These are phyloP conservation scores for Limenitis arthemis DNA, from an alignment of 2,888 invertebrate genomes.

Conservation along the genomic window DNA sequence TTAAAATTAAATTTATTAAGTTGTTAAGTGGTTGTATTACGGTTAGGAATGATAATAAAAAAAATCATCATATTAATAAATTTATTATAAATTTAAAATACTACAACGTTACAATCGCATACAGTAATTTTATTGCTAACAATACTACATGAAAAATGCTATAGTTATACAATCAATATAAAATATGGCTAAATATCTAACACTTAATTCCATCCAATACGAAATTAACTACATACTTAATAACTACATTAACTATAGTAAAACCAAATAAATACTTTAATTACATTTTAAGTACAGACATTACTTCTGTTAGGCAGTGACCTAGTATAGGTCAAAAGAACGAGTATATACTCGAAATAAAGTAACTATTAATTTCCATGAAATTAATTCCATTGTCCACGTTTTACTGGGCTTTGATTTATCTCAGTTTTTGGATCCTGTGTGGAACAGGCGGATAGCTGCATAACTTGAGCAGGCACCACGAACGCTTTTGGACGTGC, in stretches of 20 bases:
- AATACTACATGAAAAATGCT: background rate
- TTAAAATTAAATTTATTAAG: too few species aligned
- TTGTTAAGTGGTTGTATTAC: too few species aligned
- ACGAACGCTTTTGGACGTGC: constrained; percentile 39
- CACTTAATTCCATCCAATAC: constrained; percentile 12
- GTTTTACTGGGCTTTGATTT: background rate
- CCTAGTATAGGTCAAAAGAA: constrained; percentile 46
- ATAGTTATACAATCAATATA: background rate
- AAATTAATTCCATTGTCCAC: background rate
- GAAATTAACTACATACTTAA: constrained; percentile 3
- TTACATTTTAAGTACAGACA: constrained; percentile 48
- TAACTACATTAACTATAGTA: constrained; percentile 1
- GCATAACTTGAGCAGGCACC: constrained; percentile 54
- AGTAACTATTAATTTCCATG: background rate
- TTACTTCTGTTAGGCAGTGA: constrained; percentile 50
- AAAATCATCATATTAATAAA: background rate
- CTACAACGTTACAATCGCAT: background rate
- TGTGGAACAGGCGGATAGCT: constrained; percentile 36
- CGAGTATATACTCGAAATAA: constrained; percentile 28
- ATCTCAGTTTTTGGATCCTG: constrained; percentile 28
- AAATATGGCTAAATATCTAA: constrained; percentile 5
- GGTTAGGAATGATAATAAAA: background rate
- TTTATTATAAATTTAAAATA: background rate
- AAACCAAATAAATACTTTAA: constrained; percentile 37
- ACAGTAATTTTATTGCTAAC: background rate